These are phyloP conservation scores for Excalfactoria chinensis DNA, from an alignment of 2,113 vertebrate genomes.

Conservation along the genomic window DNA sequence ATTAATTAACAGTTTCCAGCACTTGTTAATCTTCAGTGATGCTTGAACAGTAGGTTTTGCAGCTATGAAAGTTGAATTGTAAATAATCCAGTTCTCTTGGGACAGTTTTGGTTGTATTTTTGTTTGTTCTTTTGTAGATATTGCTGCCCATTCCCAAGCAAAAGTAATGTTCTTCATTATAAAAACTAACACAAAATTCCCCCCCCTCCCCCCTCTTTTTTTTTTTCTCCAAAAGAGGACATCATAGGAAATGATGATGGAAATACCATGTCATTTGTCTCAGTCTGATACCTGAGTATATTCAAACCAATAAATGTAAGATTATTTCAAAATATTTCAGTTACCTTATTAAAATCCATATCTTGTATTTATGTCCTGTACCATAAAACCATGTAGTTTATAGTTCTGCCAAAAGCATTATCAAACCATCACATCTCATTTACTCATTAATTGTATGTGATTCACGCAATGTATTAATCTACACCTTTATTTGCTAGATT, in stretches of 20 bases:
- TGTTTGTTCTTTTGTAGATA: not conserved
- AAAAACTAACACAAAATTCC: not conserved
- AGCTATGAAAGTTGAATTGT: not conserved
- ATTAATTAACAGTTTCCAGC: not conserved
- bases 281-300: not conserved
- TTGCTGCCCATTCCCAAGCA: not conserved
- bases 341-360: not conserved
- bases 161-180: not conserved
- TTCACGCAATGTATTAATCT: not conserved
- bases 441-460: not conserved
- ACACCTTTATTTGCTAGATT: not conserved
- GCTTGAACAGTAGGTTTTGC: not conserved
- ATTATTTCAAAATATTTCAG: not conserved
- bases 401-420: not conserved
- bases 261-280: not conserved
- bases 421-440: not conserved
- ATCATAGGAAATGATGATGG: not conserved
- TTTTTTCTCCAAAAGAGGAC: not conserved
- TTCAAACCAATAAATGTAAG: not conserved
- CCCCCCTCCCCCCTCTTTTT: accelerated
- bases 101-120: not conserved
- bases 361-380: not conserved
- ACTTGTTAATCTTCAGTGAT: not conserved
- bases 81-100: not conserved
- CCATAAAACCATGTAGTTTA: not conserved